These are phyloP conservation scores for Drosophila ambigua DNA, from an alignment of 1,140 invertebrate genomes.

Conservation along the genomic window DNA sequence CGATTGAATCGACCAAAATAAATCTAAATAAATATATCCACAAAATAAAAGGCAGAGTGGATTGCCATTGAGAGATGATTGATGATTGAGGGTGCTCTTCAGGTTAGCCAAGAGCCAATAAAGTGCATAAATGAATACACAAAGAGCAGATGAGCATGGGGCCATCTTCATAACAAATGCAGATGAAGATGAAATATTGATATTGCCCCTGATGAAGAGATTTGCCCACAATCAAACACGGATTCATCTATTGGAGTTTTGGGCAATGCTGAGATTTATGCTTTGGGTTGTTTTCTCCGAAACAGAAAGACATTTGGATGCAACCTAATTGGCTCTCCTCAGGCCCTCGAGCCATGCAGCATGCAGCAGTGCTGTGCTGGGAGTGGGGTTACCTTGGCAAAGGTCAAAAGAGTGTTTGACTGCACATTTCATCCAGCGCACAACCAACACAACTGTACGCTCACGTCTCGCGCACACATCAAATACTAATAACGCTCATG, in stretches of 20 bases:
- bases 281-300: not conserved
- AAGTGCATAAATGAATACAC: constrained; percentile 63
- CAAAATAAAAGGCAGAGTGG: constrained; percentile 34
- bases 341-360: not conserved
- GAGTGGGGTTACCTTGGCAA: constrained; percentile 43
- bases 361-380: constrained; percentile 1
- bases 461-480: constrained; percentile 27
- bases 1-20: constrained; percentile 13
- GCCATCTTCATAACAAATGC: constrained; percentile 47
- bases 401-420: constrained; percentile 37
- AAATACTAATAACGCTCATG: constrained; percentile 71
- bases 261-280: constrained; percentile 21
- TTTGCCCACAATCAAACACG: not conserved
- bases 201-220: constrained; percentile 23
- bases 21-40: constrained; percentile 24
- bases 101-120: constrained; percentile 55
- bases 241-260: not conserved
- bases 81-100: constrained; percentile 45
- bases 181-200: constrained; percentile 45
- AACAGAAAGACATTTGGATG: constrained; percentile 2
- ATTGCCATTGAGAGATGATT: constrained; percentile 53
- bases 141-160: constrained; percentile 19
- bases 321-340: constrained; percentile 9
- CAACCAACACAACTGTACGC: not conserved
- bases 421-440: constrained; percentile 12